Evolutionary conservation across 2,797 vertebrate species (phyloP), one percentile per base, ranked within the genome.

Genomic region (Brachyalestes nurse): DNA sequence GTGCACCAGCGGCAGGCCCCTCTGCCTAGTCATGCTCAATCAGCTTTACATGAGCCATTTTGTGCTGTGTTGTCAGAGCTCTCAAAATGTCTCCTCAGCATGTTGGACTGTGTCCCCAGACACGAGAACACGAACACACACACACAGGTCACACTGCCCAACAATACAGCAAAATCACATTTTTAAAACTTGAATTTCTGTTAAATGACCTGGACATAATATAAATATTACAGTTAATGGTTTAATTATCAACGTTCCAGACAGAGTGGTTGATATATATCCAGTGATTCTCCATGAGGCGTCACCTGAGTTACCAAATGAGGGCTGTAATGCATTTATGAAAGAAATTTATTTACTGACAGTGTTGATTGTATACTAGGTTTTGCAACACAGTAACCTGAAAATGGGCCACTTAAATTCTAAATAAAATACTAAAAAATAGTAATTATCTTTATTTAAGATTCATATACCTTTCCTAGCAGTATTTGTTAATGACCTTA

Each of bases 201-300:
- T 82, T 86, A 88, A 91, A 88, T 87, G 90, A n/a, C n/a, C 88
- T 88, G 88, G 67, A 76, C 80, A 49, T 19, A 49, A 80, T 55
- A 90, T 87, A 84, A 80, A 51, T 0, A 53, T 25, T 6, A 28
- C 0, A 42, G 6, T 57, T 14, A 47, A 21, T 28, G 4, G 3
- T 78, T 70, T 70, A 6, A 21, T 47, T 60, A 47, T 0, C 1
- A 57, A 14, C 2, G 5, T 3, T 60, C 0, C 13, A 51, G 45
- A 57, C n/a, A 64, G 1, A 77, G n/a, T n/a, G 5, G 0, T n/a
- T 5, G 4, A 49, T 47, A 69, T n/a, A 45, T 16, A 6, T 5
- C 10, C 16, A 14, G 1, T 47, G 17, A 69, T 60, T 51, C 12
- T 7, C 2, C 9, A 34, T n/a, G n/a, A n/a, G n/a, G n/a, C n/a